Evolutionary conservation across 2,888 invertebrate genomes (phyloP), one percentile per base, ranked within the genome.

Genomic region (Bursaphelenchus okinawaensis): DNA sequence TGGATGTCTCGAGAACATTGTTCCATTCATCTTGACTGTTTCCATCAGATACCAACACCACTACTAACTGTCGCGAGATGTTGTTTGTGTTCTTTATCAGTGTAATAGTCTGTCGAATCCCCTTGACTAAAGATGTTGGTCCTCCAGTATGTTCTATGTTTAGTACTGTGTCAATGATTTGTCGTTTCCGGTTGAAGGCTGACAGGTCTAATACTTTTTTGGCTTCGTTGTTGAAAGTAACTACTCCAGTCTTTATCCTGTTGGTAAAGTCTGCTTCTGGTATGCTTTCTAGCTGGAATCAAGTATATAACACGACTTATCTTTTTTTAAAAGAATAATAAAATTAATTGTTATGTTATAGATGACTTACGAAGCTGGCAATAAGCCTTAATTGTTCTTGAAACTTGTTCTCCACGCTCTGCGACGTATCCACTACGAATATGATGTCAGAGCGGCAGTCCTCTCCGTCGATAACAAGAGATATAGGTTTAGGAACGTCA

Each of bases 401-500:
- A 65, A 79, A 79, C 28, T 73, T 78, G 8, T 68, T 65, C 16
- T 67, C 74, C n/a, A 79, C 77, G 29, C 72, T 72, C 27, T 75
- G 74, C 3, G 77, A 77, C 8, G 75, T 72, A 64, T 79, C 79
- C 51, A 79, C 68, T 51, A 79, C 68, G 57, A 79, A 71, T 50
- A 79, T 60, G 12, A 80, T 56, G 64, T 79, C 79, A 8, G 75
- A 68, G 19, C 64, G 31, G 60, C 77, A 77, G 12, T 54, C 61
- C 12, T 40, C n/a, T 16, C 40, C 6, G n/a, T 40, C 40, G n/a
- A 40, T 40, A 40, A 40, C 12, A 40, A 40, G 40, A 3, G 12
- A 12, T 16, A 40, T 40, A 16, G 12, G 16, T 6, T 12, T n/a
- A 40, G 40, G 40, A 40, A 12, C n/a, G 40, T 40, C n/a, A n/a